Conservation (phyloP, 1,140 invertebrate genomes). For the Cryptotermes secundus region DNA sequence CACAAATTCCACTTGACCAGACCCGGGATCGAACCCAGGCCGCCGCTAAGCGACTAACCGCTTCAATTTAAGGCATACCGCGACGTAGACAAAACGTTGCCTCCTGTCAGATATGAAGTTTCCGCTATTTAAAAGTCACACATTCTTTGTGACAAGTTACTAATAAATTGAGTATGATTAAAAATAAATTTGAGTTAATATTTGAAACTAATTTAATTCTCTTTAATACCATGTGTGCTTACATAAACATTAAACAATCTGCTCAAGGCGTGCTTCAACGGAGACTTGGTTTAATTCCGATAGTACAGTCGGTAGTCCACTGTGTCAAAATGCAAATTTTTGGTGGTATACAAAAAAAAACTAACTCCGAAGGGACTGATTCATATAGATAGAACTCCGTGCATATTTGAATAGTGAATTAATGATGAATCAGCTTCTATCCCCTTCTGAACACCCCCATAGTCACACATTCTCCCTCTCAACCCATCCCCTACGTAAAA, state of each 20-base stretch:
- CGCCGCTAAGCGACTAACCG: too few species aligned
- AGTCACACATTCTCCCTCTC: background rate
- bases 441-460: background rate
- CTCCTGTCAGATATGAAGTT: too few species aligned
- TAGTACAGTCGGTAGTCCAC: background rate
- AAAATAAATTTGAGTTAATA: too few species aligned
- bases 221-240: background rate
- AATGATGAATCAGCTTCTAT: conserved; percentile 28
- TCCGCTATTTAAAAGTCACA: too few species aligned
- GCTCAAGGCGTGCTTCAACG: background rate
- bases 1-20: too few species aligned
- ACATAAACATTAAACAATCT: background rate
- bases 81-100: too few species aligned
- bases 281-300: background rate
- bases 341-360: conserved; percentile 19
- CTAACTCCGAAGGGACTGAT: conserved; percentile 21
- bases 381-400: conserved; percentile 22
- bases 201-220: background rate
- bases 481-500: conserved; percentile 3
- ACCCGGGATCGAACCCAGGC: too few species aligned
- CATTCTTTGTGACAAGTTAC: too few species aligned
- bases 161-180: too few species aligned
- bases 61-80: too few species aligned
- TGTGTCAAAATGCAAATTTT: conserved; percentile 16
- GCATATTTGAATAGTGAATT: conserved; percentile 30